Percentiles rank a stretch among this genome's conserved stretches.
phyloP scores from a whole-genome alignment of 1,140 invertebrate genomes.

The Platorchestia sp. region DNA sequence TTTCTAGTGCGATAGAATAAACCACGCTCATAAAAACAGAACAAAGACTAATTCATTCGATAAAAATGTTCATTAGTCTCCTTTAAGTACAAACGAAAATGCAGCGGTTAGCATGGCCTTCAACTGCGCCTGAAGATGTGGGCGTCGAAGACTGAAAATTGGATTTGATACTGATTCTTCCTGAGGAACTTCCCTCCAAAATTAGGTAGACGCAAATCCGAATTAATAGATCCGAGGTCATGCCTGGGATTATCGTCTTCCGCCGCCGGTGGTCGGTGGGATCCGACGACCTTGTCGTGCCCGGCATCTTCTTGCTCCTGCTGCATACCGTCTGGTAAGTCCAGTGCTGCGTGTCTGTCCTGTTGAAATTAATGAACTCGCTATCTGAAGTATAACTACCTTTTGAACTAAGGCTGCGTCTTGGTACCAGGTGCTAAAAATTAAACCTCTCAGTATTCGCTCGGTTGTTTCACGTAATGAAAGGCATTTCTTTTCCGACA shows the following conservation, averaged over 20 bases:
- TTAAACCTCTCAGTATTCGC: too few relatives aligned
- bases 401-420: too few relatives aligned
- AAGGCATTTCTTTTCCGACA: too few relatives aligned
- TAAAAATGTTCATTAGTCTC: background rate
- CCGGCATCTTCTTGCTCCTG: slow-evolving; percentile 82
- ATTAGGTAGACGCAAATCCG: background rate
- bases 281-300: slow-evolving; percentile 89
- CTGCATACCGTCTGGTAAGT: slow-evolving; percentile 85
- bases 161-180: background rate
- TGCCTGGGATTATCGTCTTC: slow-evolving; percentile 91
- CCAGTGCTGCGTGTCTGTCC: background rate
- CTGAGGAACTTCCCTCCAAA: background rate
- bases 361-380: background rate
- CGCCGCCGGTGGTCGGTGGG: slow-evolving; percentile 88
- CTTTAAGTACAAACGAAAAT: background rate
- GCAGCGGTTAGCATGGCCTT: background rate
- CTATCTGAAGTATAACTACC: too few relatives aligned
- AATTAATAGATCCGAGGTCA: slow-evolving; percentile 69
- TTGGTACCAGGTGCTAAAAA: too few relatives aligned
- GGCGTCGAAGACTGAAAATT: background rate
- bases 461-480: too few relatives aligned
- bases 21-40: background rate
- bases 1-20: background rate
- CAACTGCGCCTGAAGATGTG: background rate
- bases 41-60: background rate